Conservation (phyloP, 1,140 invertebrate genomes). For the Zaprionus lachaisei region DNA sequence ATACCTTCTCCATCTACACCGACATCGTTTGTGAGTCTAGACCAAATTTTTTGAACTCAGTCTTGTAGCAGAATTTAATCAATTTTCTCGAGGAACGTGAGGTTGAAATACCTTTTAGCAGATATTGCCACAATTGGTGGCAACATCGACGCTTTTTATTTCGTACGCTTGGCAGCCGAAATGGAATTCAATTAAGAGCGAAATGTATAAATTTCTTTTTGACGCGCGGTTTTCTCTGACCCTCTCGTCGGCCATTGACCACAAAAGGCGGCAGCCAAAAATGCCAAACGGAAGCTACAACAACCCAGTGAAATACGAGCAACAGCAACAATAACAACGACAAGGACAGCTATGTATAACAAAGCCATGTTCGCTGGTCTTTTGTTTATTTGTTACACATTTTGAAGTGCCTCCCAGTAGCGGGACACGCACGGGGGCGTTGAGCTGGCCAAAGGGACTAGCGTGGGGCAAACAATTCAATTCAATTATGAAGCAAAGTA, state of each 20-base stretch:
- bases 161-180: conserved; percentile 13
- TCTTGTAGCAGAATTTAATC: conserved; percentile 57
- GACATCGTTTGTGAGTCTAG: conserved; percentile 58
- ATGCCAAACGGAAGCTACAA: conserved; percentile 64
- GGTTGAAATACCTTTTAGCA: conserved; percentile 38
- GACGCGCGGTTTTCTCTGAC: conserved; percentile 29
- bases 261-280: conserved; percentile 27
- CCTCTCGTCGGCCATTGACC: conserved; percentile 24
- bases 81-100: conserved; percentile 56
- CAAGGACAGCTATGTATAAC: not conserved
- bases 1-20: conserved; percentile 25
- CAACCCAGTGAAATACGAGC: conserved; percentile 32
- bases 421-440: not conserved
- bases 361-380: conserved; percentile 32
- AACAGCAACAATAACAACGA: conserved; percentile 31
- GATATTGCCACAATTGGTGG: conserved; percentile 39
- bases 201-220: conserved; percentile 56
- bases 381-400: conserved; percentile 77
- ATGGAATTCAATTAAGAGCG: conserved; percentile 73
- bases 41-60: conserved; percentile 30
- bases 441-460: conserved; percentile 1
- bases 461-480: conserved; percentile 44
- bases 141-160: conserved; percentile 27
- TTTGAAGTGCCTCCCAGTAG: conserved; percentile 41
- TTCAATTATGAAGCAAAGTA: conserved; percentile 68